Evolutionary conservation across 2,113 vertebrate genomes (phyloP).

Genomic region (Noturus placidus): DNA sequence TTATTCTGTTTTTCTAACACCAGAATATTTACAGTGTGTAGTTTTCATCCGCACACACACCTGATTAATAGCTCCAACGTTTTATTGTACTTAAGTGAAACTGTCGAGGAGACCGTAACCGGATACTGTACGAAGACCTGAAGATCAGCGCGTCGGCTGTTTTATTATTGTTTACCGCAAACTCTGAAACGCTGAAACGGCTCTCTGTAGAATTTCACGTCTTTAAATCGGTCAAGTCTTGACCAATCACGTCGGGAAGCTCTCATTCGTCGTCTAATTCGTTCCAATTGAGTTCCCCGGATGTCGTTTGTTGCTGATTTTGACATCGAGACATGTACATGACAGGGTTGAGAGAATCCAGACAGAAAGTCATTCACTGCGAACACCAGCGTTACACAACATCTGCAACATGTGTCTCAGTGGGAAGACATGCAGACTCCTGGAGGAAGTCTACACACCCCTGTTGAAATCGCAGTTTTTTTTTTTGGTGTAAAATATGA

Average conservation of each 20-base stretch:
- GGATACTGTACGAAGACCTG: too few species aligned
- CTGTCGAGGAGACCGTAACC: too few species aligned
- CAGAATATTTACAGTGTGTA: neutral
- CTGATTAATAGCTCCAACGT: neutral
- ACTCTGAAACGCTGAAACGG: neutral
- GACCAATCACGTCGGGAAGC: neutral
- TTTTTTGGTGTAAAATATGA: too few species aligned
- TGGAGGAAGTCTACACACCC: neutral
- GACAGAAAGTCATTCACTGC: neutral
- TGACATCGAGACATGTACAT: neutral
- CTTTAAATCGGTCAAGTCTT: neutral
- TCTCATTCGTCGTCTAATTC: neutral
- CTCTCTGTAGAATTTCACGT: neutral
- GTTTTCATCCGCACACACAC: neutral
- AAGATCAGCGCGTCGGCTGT: too few species aligned
- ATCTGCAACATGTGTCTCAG: neutral
- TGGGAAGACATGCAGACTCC: neutral
- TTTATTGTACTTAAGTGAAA: too few species aligned
- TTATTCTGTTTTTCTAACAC: neutral
- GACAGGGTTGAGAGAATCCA: neutral
- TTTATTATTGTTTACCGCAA: neutral
- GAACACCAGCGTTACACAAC: neutral
- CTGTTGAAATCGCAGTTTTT: too few species aligned
- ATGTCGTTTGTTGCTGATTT: neutral
- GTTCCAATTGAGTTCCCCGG: neutral